Percentiles rank a stretch among this genome's conserved stretches.
These are phyloP conservation scores for Miltochrista miniata DNA, from an alignment of 2,888 invertebrate species.

Conservation along the genomic window DNA sequence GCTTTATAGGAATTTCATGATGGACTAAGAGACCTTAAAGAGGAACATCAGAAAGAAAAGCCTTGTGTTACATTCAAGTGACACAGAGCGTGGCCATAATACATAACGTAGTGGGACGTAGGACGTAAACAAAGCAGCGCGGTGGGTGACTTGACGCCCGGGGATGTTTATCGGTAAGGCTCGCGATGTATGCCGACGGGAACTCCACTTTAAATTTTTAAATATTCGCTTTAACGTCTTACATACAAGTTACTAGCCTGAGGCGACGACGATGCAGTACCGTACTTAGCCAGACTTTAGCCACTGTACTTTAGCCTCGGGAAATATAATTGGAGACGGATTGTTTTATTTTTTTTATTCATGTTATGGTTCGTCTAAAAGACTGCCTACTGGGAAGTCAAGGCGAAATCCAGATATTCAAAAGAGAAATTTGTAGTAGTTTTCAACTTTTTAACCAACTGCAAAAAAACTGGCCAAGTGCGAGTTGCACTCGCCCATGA, in stretches of 20 bases:
- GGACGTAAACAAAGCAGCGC: constrained; percentile 56
- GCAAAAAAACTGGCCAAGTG: too few relatives aligned
- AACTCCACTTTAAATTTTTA: constrained; percentile 68
- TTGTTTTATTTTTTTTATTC: too few relatives aligned
- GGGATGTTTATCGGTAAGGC: constrained; percentile 69
- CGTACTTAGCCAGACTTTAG: constrained; percentile 12
- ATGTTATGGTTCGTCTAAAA: too few relatives aligned
- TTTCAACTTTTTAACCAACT: too few relatives aligned
- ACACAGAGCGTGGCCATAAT: constrained; percentile 25
- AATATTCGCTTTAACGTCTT: constrained; percentile 49
- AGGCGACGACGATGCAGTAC: constrained; percentile 12
- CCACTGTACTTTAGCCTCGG: constrained; percentile 10
- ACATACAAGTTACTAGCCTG: constrained; percentile 28
- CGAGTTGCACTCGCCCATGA: too few relatives aligned
- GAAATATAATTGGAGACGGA: not conserved
- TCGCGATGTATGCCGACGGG: constrained; percentile 58
- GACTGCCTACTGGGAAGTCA: too few relatives aligned
- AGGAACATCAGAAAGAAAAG: too few relatives aligned
- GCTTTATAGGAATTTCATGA: constrained; percentile 1
- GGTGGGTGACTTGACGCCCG: constrained; percentile 53
- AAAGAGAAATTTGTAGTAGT: too few relatives aligned
- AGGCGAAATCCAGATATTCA: too few relatives aligned
- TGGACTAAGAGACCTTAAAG: too few relatives aligned
- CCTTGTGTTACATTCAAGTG: constrained; percentile 21
- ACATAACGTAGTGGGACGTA: constrained; percentile 46